A percentile compares a stretch with the other conserved stretches of the same genome.
These are phyloP conservation scores for Fragum whitleyi DNA, from an alignment of 2,888 invertebrate genomes.

Conservation along the genomic window DNA sequence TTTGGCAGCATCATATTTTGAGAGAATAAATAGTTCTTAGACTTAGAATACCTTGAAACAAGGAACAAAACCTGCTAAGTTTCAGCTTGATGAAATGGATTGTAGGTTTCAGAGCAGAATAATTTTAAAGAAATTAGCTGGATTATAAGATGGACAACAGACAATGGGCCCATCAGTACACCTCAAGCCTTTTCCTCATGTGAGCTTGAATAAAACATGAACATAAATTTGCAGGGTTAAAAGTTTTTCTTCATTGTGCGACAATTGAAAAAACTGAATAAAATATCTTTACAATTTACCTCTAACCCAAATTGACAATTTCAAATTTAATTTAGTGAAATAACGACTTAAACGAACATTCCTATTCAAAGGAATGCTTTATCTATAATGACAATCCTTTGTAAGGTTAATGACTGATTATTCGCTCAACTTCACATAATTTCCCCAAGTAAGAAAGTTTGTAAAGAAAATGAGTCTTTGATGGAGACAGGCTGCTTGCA, in stretches of 20 bases:
- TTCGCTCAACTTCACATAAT: constrained; percentile 56
- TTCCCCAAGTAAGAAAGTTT: constrained; percentile 37
- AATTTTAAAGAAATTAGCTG: no score
- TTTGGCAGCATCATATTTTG: no score
- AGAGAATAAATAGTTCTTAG: no score
- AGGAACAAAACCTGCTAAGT: no score
- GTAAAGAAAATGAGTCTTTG: constrained; percentile 49
- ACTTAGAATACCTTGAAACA: no score
- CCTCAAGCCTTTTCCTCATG: no score
- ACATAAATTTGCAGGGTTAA: not conserved
- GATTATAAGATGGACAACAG: no score
- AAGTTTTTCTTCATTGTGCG: not conserved
- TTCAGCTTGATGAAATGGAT: no score
- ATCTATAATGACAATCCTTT: constrained; percentile 49
- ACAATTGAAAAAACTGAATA: not conserved
- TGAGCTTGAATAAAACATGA: no score
- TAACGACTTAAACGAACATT: constrained; percentile 29
- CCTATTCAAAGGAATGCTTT: constrained; percentile 38
- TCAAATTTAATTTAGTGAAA: constrained; percentile 45
- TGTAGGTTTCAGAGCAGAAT: no score
- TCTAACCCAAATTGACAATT: constrained; percentile 25
- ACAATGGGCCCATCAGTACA: no score
- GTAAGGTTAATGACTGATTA: constrained; percentile 38
- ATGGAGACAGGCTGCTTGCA: constrained; percentile 28
- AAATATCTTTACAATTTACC: constrained; percentile 17